Conservation (phyloP, 2,113 vertebrate genomes). For the Cervus canadensis region DNA sequence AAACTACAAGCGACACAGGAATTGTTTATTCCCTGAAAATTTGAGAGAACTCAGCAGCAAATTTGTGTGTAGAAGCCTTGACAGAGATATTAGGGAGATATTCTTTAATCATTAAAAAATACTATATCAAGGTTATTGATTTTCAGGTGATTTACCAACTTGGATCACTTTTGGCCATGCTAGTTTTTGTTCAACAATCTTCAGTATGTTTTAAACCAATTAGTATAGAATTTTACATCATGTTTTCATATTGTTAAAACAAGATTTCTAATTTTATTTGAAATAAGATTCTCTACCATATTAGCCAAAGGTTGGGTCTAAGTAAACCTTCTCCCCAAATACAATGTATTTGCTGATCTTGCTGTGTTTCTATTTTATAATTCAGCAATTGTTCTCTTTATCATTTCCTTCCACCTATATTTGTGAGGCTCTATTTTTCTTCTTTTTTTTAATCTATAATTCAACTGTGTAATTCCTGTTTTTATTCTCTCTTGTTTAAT, state of each 20-base stretch:
- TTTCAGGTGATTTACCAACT: background rate
- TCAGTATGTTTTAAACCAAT: background rate
- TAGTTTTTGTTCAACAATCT: conserved; percentile 33
- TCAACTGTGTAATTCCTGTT: conserved; percentile 34
- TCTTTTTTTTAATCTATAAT: background rate
- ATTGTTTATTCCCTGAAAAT: background rate
- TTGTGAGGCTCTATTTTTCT: background rate
- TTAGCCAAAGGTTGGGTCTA: background rate
- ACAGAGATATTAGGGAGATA: background rate
- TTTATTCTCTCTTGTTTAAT: conserved; percentile 48
- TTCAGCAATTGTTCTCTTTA: background rate
- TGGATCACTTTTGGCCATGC: background rate
- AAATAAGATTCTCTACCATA: background rate
- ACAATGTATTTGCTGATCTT: background rate
- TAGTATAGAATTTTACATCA: background rate
- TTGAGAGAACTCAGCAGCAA: background rate
- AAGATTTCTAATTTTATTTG: conserved; percentile 11
- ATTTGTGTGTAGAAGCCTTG: background rate
- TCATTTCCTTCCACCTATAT: conserved; percentile 5
- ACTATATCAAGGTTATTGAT: background rate
- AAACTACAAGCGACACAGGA: background rate
- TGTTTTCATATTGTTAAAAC: background rate
- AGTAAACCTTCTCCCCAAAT: background rate
- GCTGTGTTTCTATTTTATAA: conserved; percentile 8
- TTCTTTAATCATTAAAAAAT: background rate